phyloP scores from a whole-genome alignment of 2,888 invertebrate genomes.

The Synergus laeviventris region DNA sequence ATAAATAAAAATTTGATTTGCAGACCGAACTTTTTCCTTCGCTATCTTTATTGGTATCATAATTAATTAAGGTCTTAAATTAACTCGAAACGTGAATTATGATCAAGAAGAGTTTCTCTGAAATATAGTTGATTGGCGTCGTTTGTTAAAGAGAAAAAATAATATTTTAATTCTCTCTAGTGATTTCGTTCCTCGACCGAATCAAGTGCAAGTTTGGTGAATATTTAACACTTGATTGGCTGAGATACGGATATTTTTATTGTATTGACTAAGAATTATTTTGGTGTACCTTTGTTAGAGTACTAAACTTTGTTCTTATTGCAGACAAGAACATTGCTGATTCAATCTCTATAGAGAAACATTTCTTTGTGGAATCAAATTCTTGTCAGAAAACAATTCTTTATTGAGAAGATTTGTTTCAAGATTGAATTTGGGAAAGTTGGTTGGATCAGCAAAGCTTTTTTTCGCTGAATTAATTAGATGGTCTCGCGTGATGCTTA shows the following conservation, averaged over 20 bases:
- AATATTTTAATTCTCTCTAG: conserved; percentile 1
- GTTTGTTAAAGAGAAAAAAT: conserved; percentile 20
- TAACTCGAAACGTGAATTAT: conserved; percentile 22
- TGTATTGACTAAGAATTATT: conserved; percentile 24
- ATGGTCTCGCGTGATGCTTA: conserved; percentile 31
- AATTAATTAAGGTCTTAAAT: conserved; percentile 19
- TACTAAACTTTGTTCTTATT: conserved; percentile 23
- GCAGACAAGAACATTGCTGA: conserved; percentile 17
- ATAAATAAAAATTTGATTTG: conserved; percentile 17
- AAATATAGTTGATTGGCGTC: conserved; percentile 11
- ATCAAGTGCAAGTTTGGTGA: not conserved
- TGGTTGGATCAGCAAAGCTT: conserved; percentile 36
- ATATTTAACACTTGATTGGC: not conserved
- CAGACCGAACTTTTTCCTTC: conserved; percentile 5
- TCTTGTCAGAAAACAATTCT: not conserved
- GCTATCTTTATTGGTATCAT: conserved; percentile 23
- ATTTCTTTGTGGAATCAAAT: not conserved
- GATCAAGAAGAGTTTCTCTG: conserved; percentile 15
- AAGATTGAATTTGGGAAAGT: not conserved
- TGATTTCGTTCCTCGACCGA: conserved; percentile 17
- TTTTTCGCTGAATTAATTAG: conserved; percentile 33
- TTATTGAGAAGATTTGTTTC: not conserved
- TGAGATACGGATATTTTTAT: conserved; percentile 4
- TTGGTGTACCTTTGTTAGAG: conserved; percentile 19
- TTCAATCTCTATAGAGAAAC: not conserved